Evolutionary conservation across 2,797 vertebrate species (phyloP), one percentile per base, ranked within the genome.

Genomic region (Avahi laniger): DNA sequence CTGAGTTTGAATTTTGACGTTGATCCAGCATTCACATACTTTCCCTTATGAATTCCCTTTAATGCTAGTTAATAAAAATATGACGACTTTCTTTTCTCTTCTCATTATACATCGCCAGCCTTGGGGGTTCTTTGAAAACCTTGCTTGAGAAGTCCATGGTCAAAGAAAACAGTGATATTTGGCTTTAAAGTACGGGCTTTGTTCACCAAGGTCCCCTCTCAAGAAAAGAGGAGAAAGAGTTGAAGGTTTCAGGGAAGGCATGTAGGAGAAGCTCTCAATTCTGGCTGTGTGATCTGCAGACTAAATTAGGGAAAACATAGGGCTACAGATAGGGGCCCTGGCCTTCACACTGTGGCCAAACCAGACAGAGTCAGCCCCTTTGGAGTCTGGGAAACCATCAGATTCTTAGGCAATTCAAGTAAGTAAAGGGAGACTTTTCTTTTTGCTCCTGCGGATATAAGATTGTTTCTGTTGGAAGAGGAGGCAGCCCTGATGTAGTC

Each of bases 11-110:
- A 17, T 67, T 63, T 14, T 78, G 48, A 61, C 48, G 18, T 12
- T 24, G 72, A 33, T 33, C 24, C 48, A 61, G 80, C 61, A 65
- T 67, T n/a, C 13, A 54, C 48, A 9, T 20, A 11, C 50, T 69
- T 59, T 48, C 46, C 65, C 24, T 79, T 67, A 73, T 65, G 22
- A 69, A 75, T 59, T 52, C 67, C 28, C 4, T 65, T 69, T 17
- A 28, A 61, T 59, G 46, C 38, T 43, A n/a, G 35, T 75, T 82
- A 61, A 52, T 63, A 90, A 89, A 92, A 81, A 46, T 11, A 38
- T 7, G n/a, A 57, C 7, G n/a, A n/a, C 35, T 67, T 63, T 50
- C 65, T n/a, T 89, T 52, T 35, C 41, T 17, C 20, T 75, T 33
- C 33, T 41, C 4, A 1, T 50, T n/a, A 41, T 18, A 30, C 14